These are phyloP conservation scores for Alloplasta piceator DNA, from an alignment of 2,888 invertebrate genomes.

Conservation along the genomic window DNA sequence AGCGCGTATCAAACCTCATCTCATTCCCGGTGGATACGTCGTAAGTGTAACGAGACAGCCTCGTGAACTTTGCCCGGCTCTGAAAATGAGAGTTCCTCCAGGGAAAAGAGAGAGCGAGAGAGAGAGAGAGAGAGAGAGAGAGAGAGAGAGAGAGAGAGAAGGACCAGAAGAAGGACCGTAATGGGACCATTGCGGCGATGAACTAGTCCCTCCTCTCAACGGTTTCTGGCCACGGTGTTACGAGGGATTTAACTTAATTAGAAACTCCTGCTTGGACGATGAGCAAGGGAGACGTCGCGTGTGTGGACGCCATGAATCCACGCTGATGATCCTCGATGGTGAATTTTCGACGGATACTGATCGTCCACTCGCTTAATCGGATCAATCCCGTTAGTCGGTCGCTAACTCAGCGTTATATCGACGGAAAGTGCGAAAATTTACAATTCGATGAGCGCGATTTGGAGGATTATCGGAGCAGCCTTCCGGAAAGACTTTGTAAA, in stretches of 20 bases:
- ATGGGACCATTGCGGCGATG: slow-evolving; percentile 45
- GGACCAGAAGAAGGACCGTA: slow-evolving; percentile 44
- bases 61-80: slow-evolving; percentile 34
- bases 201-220: slow-evolving; percentile 24
- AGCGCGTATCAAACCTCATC: slow-evolving; percentile 27
- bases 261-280: slow-evolving; percentile 51
- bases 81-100: slow-evolving; percentile 52
- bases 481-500: too few relatives aligned
- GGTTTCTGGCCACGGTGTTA: slow-evolving; percentile 40
- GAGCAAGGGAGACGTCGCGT: not conserved
- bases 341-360: slow-evolving; percentile 53
- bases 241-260: slow-evolving; percentile 61
- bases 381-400: slow-evolving; percentile 46
- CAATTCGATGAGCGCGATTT: not conserved
- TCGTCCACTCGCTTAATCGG: slow-evolving; percentile 48
- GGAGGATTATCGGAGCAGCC: too few relatives aligned
- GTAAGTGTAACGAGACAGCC: slow-evolving; percentile 47
- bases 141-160: not conserved
- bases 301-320: slow-evolving; percentile 27
- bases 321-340: slow-evolving; percentile 52
- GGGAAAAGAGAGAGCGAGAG: not conserved
- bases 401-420: slow-evolving; percentile 13
- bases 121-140: slow-evolving; percentile 17
- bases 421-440: not conserved
- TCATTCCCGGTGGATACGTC: slow-evolving; percentile 19